Evolutionary conservation across 2,797 vertebrate species (phyloP).

Genomic region (Rhinophrynus dorsalis): DNA sequence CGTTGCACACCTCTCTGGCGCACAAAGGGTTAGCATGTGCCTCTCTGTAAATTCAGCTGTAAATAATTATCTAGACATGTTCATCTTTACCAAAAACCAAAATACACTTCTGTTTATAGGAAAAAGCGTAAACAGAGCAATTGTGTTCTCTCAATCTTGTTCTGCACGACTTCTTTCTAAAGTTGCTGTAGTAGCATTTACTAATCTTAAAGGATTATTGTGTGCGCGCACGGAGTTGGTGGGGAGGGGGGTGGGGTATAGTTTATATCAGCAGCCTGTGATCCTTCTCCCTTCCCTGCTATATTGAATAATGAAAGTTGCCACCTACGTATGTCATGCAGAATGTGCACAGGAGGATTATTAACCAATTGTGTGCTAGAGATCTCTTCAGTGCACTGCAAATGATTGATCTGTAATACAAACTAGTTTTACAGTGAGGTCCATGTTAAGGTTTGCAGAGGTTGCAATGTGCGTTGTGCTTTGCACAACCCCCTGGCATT

Average conservation of each 20-base stretch:
- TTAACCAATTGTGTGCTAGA: too few species aligned
- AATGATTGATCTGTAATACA: too few species aligned
- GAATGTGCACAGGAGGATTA: background rate
- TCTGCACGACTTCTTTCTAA: conserved; percentile 8
- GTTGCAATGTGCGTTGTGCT: background rate
- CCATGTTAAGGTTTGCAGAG: too few species aligned
- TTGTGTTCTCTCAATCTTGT: background rate
- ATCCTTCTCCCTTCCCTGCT: conserved; percentile 18
- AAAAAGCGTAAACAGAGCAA: background rate
- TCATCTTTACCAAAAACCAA: too few species aligned
- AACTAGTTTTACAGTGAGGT: too few species aligned
- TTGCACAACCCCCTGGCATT: too few species aligned
- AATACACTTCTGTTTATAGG: background rate
- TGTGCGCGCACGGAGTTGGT: background rate
- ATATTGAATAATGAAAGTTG: conserved; percentile 21
- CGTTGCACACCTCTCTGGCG: too few species aligned
- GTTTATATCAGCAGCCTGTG: conserved; percentile 15
- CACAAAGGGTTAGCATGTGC: too few species aligned
- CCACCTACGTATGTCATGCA: conserved; percentile 2
- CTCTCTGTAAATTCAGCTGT: too few species aligned
- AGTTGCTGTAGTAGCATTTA: conserved; percentile 22
- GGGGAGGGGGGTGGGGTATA: conserved; percentile 13
- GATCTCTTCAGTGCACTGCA: too few species aligned
- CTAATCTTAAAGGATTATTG: conserved; percentile 39
- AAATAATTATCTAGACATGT: too few species aligned